Base-by-base conservation (phyloP, 2,113 vertebrate genomes). In the Ornithorhynchus anatinus region DNA sequence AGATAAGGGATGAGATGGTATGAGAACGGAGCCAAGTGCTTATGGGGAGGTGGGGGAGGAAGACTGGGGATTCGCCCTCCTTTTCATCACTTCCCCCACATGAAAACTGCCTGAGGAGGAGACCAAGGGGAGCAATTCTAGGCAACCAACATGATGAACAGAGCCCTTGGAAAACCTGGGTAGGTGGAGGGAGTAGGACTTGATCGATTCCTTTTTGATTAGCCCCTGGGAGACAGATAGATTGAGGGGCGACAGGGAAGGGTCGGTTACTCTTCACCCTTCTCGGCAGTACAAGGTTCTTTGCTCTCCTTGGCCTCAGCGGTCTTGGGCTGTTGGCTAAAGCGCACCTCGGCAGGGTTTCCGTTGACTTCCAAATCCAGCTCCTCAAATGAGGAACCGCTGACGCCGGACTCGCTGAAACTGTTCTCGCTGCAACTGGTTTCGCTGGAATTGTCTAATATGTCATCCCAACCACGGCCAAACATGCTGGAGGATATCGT, bases 331-430 rank as follows among this genome's bases (percentile, higher is more conserved):
- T 89, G 85, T 0, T 2, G 1, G 0, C 59, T 72, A 51, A 67
- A 75, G 5, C 9, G 25, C 0, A 75, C 48, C 36, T 80, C 84
- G 32, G 81, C 84, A 2, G 70, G 25, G 29, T 72, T 31, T 23
- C 90, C 91, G 14, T 91, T 92, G 5, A 59, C 91, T 81, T 98
- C 97, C 90, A 97, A 91, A 86, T 97, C 97, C 47, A 99, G 93
- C 84, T 99, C 97, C 82, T 99, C 97, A 3, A 99, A 99, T 68
- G 97, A 99, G 0, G 97, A 99, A 70, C 96, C 94, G 0, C 97
- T 99, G 86, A 94, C 93, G 35, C 96, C 85, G 0, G 97, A 99
- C 75, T 94, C 96, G 7, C 95, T 95, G 47, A 95, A 97, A 84
- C 94, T 95, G 85, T 94, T 94, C 84, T 93, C 93, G 0, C 93